Evolutionary conservation across 1,140 invertebrate genomes (phyloP).

Genomic region (Drosophila ambigua): DNA sequence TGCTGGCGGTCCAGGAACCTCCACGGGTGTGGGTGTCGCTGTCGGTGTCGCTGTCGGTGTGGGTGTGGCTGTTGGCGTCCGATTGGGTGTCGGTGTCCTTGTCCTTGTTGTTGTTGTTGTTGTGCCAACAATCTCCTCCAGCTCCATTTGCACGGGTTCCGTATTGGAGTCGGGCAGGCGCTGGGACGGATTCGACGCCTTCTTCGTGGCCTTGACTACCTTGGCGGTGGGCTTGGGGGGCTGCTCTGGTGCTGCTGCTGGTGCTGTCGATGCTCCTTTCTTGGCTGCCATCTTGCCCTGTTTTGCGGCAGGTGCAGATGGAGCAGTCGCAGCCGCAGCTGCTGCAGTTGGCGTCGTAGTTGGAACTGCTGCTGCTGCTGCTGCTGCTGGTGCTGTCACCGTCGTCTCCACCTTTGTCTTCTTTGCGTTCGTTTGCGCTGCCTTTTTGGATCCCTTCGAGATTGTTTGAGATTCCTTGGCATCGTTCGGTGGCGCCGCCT

Average conservation of each 20-base stretch:
- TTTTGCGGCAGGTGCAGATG: constrained; percentile 9
- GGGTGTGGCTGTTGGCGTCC: constrained; percentile 22
- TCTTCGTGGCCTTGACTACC: constrained; percentile 28
- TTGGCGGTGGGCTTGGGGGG: constrained; percentile 1
- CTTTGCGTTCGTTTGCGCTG: constrained; percentile 21
- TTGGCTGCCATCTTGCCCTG: constrained; percentile 21
- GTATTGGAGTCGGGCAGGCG: constrained; percentile 67
- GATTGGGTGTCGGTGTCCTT: constrained; percentile 6
- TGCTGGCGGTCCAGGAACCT: not conserved
- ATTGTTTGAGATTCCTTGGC: constrained; percentile 27
- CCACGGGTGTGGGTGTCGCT: not conserved
- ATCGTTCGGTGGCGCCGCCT: constrained; percentile 17
- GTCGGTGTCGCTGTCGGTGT: constrained; percentile 18
- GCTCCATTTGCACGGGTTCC: constrained; percentile 75
- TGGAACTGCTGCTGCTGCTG: not conserved
- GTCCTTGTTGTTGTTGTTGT: constrained; percentile 2
- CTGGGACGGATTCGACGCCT: not conserved
- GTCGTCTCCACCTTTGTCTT: constrained; percentile 39
- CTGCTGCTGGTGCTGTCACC: not conserved
- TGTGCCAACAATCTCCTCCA: constrained; percentile 68
- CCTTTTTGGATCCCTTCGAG: constrained; percentile 35
- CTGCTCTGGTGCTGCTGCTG: constrained; percentile 28
- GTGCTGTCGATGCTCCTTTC: constrained; percentile 10
- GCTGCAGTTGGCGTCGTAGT: not conserved
- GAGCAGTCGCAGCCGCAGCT: not conserved